Percentiles rank a stretch among this genome's conserved stretches.
phyloP scores from a whole-genome alignment of 2,888 invertebrate genomes.

The Azorinus chamasolen region DNA sequence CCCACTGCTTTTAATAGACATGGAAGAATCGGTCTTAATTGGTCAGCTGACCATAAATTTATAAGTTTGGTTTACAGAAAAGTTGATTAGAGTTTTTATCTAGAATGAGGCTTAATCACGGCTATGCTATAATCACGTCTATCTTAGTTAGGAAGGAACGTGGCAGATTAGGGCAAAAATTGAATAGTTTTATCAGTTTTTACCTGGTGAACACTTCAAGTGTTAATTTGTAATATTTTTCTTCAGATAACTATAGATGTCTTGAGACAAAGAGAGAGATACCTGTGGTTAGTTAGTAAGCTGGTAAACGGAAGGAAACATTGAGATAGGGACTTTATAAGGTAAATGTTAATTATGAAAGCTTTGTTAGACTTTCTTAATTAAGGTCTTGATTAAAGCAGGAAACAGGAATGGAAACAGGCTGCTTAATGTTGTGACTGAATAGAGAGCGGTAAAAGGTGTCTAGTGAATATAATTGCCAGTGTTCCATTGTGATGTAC shows the following conservation, averaged over 20 bases:
- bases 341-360: too few species aligned
- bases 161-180: constrained; percentile 63
- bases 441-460: too few species aligned
- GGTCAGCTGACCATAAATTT: constrained; percentile 54
- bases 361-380: too few species aligned
- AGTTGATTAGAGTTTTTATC: constrained; percentile 66
- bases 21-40: constrained; percentile 31
- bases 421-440: too few species aligned
- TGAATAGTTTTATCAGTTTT: constrained; percentile 67
- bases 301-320: too few species aligned
- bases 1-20: constrained; percentile 5
- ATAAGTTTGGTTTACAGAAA: constrained; percentile 51
- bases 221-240: constrained; percentile 70
- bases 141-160: constrained; percentile 64
- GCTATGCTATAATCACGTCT: constrained; percentile 58
- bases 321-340: too few species aligned
- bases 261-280: constrained; percentile 27
- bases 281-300: constrained; percentile 5
- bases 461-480: too few species aligned
- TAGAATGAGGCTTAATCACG: constrained; percentile 56
- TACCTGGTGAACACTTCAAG: constrained; percentile 65
- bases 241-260: constrained; percentile 43
- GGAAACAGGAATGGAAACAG: too few species aligned
- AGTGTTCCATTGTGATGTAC: too few species aligned
- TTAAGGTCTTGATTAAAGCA: too few species aligned